Base-by-base conservation (phyloP, 2,888 invertebrate genomes). In the Tineola bisselliella region DNA sequence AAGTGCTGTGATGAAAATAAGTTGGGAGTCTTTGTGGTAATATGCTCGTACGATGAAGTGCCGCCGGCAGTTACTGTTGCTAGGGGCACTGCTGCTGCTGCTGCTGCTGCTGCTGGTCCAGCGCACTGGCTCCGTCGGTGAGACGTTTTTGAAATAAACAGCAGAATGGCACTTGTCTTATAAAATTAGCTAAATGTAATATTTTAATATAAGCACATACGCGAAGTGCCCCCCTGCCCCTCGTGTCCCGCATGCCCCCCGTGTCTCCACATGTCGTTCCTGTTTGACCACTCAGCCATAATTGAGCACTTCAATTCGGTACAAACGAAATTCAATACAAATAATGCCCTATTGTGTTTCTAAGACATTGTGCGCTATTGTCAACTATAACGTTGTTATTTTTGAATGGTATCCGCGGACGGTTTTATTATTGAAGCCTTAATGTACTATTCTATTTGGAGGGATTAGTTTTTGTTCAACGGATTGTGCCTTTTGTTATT, bases 51-150 rank as follows among this genome's bases (percentile, higher is more conserved):
- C 11, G 18, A 48, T 48, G 48, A 15, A 48, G 56, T 56, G 56
- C 10, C 15, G 17, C 4, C 25, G 6, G 25, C 30, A 13, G 15
- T 48, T 18, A 48, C 6, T 15, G 15, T 13, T 48, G 6, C 48
- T 48, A 2, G 30, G 56, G 18, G 43, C 2, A n/a, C 44, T 44
- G 59, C 19, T 59, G 59, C 5, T 18, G 17, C n/a, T n/a, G n/a
- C n/a, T n/a, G n/a, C n/a, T n/a, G n/a, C n/a, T 59, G 59, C 5
- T 18, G 17, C 25, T 44, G 18, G 1, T 44, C 38, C 43, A 12
- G 44, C 1, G 19, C 44, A 59, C 59, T 15, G 44, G 44, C 44
- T 44, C 59, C 11, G 44, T 44, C 12, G 59, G 59, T 59, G 19
- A 33, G 59, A 38, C 33, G 6, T 12, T 6, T 10, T 56, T 56